phyloP scores from a whole-genome alignment of 2,113 vertebrate genomes.

The Cryptoleucopteryx plumbea region DNA sequence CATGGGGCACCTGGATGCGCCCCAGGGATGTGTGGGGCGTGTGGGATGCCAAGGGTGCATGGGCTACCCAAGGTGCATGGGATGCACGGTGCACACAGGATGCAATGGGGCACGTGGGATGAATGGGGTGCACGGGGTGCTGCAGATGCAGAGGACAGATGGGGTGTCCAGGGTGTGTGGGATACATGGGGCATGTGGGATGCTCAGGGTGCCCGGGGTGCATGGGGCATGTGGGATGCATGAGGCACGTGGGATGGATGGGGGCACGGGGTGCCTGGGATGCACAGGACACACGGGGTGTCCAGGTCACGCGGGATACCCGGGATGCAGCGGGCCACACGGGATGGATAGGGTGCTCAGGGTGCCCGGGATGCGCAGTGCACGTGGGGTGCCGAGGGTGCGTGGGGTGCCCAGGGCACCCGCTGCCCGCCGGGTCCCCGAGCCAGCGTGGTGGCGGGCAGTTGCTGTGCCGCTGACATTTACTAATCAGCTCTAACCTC shows the following conservation, averaged over 20 bases:
- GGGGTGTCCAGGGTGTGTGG: fast-evolving
- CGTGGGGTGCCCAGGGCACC: not conserved
- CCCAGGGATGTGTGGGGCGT: not conserved
- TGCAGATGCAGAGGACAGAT: no score
- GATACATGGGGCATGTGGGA: not conserved
- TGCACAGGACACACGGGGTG: not conserved
- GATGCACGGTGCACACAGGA: not conserved
- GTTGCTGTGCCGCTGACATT: slow-evolving; percentile 76
- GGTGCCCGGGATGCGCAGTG: no score
- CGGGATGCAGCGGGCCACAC: fast-evolving
- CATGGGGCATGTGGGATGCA: not conserved
- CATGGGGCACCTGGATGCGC: not conserved
- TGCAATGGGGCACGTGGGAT: not conserved
- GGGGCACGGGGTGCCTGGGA: no score
- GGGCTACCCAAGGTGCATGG: not conserved
- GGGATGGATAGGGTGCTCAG: not conserved
- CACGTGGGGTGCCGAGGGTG: no score
- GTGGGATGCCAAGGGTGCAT: not conserved
- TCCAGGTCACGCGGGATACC: not conserved
- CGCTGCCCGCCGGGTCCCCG: not conserved
- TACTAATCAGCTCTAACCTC: slow-evolving; percentile 82
- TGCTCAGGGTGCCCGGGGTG: no score
- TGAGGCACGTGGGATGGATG: fast-evolving
- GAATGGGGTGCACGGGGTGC: not conserved
- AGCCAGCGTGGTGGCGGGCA: slow-evolving; percentile 51